Evolutionary conservation across 2,797 vertebrate genomes (phyloP).

Genomic region (Notamacropus eugenii): DNA sequence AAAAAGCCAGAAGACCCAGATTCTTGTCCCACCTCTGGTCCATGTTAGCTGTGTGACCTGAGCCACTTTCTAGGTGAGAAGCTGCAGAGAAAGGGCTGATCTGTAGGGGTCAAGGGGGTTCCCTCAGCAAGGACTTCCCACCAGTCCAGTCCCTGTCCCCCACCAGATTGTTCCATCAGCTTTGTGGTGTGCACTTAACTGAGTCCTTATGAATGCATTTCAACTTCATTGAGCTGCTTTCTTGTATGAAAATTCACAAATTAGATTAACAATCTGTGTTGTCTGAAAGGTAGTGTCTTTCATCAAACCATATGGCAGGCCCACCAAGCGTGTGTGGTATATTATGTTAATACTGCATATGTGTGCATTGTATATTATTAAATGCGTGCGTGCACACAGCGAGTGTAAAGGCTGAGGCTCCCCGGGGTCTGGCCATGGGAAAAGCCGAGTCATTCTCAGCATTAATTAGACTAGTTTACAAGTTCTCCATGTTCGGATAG

Average conservation of each 20-base stretch:
- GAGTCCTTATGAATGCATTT: neutral
- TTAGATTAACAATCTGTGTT: neutral
- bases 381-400: neutral
- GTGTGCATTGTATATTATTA: constrained; percentile 6
- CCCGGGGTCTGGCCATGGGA: no score
- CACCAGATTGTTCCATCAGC: neutral
- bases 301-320: no score
- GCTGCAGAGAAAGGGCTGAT: neutral
- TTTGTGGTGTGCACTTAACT: neutral
- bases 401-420: neutral
- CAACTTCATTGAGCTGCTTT: neutral
- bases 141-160: no score
- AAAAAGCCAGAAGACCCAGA: no score
- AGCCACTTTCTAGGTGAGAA: neutral
- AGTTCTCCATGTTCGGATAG: neutral
- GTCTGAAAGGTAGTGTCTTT: neutral
- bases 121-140: neutral
- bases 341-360: neutral
- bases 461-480: neutral
- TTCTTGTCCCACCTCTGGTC: no score
- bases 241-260: neutral
- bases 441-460: neutral
- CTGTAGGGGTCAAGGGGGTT: neutral
- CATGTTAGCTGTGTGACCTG: neutral
- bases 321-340: neutral